Percentiles rank a stretch among this genome's conserved stretches.
These are phyloP conservation scores for Agrochola litura DNA, from an alignment of 2,888 invertebrate species.

Conservation along the genomic window DNA sequence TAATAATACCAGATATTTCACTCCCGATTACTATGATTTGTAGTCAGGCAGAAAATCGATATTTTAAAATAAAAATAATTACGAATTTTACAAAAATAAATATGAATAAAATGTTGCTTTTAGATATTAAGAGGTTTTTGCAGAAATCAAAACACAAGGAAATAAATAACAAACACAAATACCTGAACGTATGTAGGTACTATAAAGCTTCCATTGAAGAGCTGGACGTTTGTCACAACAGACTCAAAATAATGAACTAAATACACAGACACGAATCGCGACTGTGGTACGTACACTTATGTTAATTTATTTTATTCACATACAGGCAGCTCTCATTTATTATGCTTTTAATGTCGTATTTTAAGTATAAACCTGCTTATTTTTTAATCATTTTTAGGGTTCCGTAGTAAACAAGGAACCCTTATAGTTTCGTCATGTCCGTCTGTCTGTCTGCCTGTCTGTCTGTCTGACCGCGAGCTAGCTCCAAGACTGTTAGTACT, in stretches of 20 bases:
- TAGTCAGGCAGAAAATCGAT: too few species aligned
- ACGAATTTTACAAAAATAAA: background rate
- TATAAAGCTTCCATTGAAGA: slow-evolving; percentile 51
- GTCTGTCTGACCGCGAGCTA: too few species aligned
- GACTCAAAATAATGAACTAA: slow-evolving; percentile 59
- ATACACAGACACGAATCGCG: slow-evolving; percentile 21
- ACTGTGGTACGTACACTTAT: slow-evolving; percentile 10
- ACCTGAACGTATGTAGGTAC: slow-evolving; percentile 54
- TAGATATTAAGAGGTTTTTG: background rate
- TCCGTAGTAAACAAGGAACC: too few species aligned
- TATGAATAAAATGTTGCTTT: background rate
- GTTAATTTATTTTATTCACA: slow-evolving; percentile 52
- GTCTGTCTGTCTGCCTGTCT: too few species aligned
- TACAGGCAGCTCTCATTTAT: slow-evolving; percentile 56
- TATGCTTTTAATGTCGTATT: slow-evolving; percentile 3
- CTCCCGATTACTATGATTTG: too few species aligned
- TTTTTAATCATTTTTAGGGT: background rate
- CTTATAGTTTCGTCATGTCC: too few species aligned
- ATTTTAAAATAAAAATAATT: too few species aligned
- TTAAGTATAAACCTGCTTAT: slow-evolving; percentile 19
- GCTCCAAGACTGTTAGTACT: too few species aligned
- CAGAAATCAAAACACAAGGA: background rate
- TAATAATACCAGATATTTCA: too few species aligned
- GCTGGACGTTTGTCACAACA: slow-evolving; percentile 41
- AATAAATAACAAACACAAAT: slow-evolving; percentile 29